Conservation (phyloP, 2,888 invertebrate genomes). For the Idaea biselata region DNA sequence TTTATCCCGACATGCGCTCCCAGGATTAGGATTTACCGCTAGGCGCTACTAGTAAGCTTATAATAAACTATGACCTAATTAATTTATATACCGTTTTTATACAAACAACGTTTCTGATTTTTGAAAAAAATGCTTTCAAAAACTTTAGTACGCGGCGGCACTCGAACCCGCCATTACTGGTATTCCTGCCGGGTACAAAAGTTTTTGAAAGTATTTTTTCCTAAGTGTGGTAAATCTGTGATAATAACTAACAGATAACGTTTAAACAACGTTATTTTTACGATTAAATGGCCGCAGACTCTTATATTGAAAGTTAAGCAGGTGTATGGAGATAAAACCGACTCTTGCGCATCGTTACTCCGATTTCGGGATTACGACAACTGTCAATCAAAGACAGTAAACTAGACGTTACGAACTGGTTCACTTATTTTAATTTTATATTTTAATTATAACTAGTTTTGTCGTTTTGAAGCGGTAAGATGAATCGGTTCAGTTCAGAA, state of each 20-base stretch:
- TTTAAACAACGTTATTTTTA: too few relatives aligned
- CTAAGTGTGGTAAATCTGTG: too few relatives aligned
- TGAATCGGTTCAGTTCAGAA: background rate
- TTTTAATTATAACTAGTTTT: constrained; percentile 6
- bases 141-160: too few relatives aligned
- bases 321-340: constrained; percentile 1
- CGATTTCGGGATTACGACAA: constrained; percentile 20
- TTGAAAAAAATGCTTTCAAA: too few relatives aligned
- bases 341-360: constrained; percentile 16
- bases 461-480: background rate
- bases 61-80: too few relatives aligned
- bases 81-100: background rate
- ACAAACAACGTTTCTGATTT: background rate
- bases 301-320: background rate
- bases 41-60: too few relatives aligned
- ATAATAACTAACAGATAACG: too few relatives aligned
- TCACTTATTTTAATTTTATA: constrained; percentile 8
- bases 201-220: too few relatives aligned
- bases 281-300: background rate
- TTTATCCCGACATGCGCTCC: too few relatives aligned
- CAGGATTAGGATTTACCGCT: too few relatives aligned
- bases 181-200: too few relatives aligned
- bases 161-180: too few relatives aligned
- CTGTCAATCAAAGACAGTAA: constrained; percentile 22
- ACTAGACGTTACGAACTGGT: constrained; percentile 2